Evolutionary conservation across 1,140 invertebrate species (phyloP), one percentile per base, ranked within the genome.

Genomic region (Vollenhovia emeryi): DNA sequence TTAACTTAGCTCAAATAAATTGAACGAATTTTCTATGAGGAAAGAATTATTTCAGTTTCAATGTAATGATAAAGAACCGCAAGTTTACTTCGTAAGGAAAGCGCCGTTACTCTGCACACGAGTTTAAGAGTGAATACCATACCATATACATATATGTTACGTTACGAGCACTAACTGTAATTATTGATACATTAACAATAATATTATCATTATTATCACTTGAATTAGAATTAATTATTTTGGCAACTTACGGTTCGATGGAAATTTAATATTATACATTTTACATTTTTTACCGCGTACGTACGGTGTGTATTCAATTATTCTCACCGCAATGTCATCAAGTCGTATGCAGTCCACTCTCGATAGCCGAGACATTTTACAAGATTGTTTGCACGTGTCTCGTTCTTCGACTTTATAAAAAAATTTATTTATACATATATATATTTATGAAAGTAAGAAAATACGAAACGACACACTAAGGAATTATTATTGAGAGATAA

Each of bases 381-480:
- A 92, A 91, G 83, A 91, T 91, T 91, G 87, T 91, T 36, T 74
- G 66, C 60, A 66, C 90, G 85, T 90, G 84, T 87, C 87, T 80
- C 78, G 84, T 87, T 50, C 45, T 89, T 90, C 83, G 90, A 94
- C 91, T 94, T 94, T 94, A 94, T 92, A 94, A 94, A 94, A 94
- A 93, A 94, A 93, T 94, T 93, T 93, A 92, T 94, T 91, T 93
- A 91, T 91, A 89, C 89, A 86, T 92, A 87, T 92, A 85, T 92
- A 91, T 92, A 86, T 93, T 93, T 94, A 95, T 91, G 92, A 95
- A 94, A 95, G 93, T 94, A 95, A 95, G 94, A 95, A 95, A 95
- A 94, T 95, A 95, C 92, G 93, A 95, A 94, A 95, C 91, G 91
- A 93, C 93, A 91, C 91, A 91, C 91, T 93, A 93, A 92, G 91